These are phyloP conservation scores for Pangasius mekongensis DNA, from an alignment of 2,797 vertebrate species.

Conservation along the genomic window DNA sequence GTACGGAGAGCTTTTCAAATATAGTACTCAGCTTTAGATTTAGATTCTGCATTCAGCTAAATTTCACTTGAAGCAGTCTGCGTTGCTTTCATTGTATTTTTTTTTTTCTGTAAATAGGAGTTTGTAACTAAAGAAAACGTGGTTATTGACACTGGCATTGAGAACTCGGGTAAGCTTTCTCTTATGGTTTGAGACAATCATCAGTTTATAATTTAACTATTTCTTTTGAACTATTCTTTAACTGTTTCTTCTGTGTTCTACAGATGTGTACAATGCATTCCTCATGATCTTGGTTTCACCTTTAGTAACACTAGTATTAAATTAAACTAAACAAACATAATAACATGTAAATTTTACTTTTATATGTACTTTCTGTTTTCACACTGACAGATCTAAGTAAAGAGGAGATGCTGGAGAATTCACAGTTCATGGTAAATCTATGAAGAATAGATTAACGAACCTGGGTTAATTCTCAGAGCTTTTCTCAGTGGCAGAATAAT, in stretches of 20 bases:
- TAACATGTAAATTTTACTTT: not conserved
- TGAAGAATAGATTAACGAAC: not conserved
- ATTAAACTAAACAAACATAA: not conserved
- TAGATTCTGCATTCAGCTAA: not conserved
- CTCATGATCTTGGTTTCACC: not conserved
- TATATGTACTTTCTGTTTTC: not conserved
- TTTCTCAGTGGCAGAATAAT: not conserved
- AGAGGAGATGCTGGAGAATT: conserved; percentile 42
- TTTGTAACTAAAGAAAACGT: conserved; percentile 46
- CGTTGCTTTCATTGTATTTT: not conserved
- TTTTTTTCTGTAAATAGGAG: conserved; percentile 44
- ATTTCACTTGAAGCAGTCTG: not conserved
- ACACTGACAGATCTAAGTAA: conserved; percentile 31
- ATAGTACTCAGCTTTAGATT: not conserved
- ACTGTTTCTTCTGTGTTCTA: not conserved
- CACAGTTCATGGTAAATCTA: conserved; percentile 30
- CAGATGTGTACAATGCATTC: not conserved
- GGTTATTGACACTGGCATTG: conserved; percentile 53
- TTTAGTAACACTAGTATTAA: not conserved
- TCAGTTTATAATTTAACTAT: not conserved
- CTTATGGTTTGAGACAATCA: not conserved
- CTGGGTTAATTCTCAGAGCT: not conserved
- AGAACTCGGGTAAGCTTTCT: conserved; percentile 47
- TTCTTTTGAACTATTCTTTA: not conserved
- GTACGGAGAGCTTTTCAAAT: conserved; percentile 24